Conservation (phyloP, 2,113 vertebrate species). For the Ictalurus punctatus region DNA sequence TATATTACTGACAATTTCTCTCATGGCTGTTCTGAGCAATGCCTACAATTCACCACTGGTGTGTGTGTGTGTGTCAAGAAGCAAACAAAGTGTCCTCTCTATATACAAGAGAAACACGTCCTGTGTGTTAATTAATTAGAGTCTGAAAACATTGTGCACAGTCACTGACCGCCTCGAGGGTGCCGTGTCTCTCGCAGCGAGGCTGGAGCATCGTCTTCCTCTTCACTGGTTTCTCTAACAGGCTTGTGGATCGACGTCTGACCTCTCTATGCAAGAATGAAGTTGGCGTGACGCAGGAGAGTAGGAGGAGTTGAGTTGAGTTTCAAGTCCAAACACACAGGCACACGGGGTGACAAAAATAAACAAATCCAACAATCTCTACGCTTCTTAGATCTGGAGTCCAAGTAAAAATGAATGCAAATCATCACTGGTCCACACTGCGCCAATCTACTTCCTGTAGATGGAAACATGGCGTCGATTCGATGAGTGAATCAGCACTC, state of each 20-base stretch:
- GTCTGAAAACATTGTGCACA: conserved; percentile 69
- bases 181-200: conserved; percentile 1
- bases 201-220: background rate
- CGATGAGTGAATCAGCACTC: background rate
- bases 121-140: conserved; percentile 61
- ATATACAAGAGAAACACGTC: conserved; percentile 78
- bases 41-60: background rate
- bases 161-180: conserved; percentile 64
- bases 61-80: conserved; percentile 59
- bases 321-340: conserved; percentile 57
- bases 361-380: conserved; percentile 54
- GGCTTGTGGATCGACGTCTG: background rate
- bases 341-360: conserved; percentile 49
- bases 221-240: background rate
- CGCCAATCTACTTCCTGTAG: background rate
- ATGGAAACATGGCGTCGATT: background rate
- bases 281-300: background rate
- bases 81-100: conserved; percentile 67
- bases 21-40: background rate
- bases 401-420: conserved; percentile 49
- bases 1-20: conserved; percentile 45
- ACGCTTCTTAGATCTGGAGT: conserved; percentile 45
- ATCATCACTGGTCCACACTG: background rate
- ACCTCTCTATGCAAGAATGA: background rate
- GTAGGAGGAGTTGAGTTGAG: background rate